Evolutionary conservation across 1,140 invertebrate genomes (phyloP).

Genomic region (Reticulitermes speratus): DNA sequence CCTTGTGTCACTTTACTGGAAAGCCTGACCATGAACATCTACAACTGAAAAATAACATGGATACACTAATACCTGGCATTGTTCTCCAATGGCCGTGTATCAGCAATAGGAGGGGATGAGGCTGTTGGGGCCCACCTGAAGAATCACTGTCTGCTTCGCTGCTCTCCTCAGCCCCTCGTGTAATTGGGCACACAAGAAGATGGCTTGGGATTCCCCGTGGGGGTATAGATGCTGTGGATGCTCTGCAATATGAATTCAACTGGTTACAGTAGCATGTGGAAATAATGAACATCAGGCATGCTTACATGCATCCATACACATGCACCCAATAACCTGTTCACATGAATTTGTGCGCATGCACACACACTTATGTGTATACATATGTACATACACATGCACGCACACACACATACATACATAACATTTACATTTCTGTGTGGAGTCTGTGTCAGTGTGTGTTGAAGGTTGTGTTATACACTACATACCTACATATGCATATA

Average conservation of each 20-base stretch:
- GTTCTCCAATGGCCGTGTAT: constrained; percentile 32
- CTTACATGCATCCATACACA: background rate
- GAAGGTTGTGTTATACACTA: too few species aligned
- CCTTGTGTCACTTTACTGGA: too few species aligned
- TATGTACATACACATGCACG: too few species aligned
- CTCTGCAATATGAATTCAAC: constrained; percentile 21
- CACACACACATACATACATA: too few species aligned
- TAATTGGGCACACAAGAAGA: constrained; percentile 46
- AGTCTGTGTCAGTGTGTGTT: too few species aligned
- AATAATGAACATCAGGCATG: background rate
- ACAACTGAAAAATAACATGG: too few species aligned
- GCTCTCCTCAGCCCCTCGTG: constrained; percentile 48
- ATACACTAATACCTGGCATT: constrained; percentile 24
- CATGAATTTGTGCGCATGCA: too few species aligned
- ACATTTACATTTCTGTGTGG: too few species aligned
- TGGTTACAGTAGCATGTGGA: background rate
- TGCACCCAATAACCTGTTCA: background rate
- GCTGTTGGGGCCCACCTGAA: constrained; percentile 34
- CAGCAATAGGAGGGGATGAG: constrained; percentile 37
- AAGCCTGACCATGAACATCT: too few species aligned
- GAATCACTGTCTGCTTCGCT: constrained; percentile 53
- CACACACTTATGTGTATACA: too few species aligned
- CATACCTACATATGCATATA: too few species aligned
- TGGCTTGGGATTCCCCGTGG: constrained; percentile 51
- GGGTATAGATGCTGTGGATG: constrained; percentile 18